Conservation (phyloP, 2,888 invertebrate genomes). For the Lacanobia wlatinum region DNA sequence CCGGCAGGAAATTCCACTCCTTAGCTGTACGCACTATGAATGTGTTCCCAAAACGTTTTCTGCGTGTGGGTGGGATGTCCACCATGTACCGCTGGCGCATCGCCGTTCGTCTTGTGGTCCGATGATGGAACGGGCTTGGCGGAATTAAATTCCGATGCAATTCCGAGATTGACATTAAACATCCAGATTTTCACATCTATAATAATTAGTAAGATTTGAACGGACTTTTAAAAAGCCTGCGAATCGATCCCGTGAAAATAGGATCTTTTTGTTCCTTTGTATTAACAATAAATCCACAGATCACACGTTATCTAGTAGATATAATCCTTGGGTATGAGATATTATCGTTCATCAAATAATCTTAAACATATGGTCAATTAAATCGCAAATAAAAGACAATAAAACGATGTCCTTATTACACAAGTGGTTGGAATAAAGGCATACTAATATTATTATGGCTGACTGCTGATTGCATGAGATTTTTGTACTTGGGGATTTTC, state of each 20-base stretch:
- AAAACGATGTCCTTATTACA: conserved; percentile 1
- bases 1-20: too few species aligned
- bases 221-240: too few species aligned
- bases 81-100: too few species aligned
- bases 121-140: too few species aligned
- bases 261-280: not conserved
- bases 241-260: not conserved
- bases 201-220: too few species aligned
- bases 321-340: not conserved
- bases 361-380: conserved; percentile 27
- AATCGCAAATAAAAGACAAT: conserved; percentile 35
- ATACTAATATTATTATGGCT: conserved; percentile 15
- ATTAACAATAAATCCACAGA: not conserved
- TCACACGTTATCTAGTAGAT: not conserved
- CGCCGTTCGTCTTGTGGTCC: too few species aligned
- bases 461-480: not conserved
- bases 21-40: too few species aligned
- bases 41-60: too few species aligned
- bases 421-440: conserved; percentile 26
- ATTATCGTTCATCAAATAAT: conserved; percentile 22
- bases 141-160: too few species aligned
- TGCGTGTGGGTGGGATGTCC: too few species aligned
- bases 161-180: too few species aligned
- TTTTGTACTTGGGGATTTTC: not conserved
- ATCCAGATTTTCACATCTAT: too few species aligned